Evolutionary conservation across 2,888 invertebrate species (phyloP).

Genomic region (Sceliomorpha sp.): DNA sequence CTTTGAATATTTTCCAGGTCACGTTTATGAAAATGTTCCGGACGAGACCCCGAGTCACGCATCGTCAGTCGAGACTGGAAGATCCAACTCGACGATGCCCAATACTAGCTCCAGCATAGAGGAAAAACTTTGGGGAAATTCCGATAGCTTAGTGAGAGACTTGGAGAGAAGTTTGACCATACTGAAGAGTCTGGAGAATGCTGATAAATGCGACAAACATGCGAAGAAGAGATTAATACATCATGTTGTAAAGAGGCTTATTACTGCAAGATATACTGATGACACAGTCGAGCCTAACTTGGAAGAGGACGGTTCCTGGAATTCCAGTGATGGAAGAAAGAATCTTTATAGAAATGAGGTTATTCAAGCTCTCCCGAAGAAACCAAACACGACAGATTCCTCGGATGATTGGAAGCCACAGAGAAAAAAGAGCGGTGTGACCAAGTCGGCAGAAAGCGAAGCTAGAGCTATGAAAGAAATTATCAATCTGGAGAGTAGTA

Average conservation of each 20-base stretch:
- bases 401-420: constrained; percentile 73
- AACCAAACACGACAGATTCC: constrained; percentile 72
- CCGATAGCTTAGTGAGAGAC: constrained; percentile 82
- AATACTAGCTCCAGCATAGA: constrained; percentile 73
- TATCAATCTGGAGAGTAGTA: constrained; percentile 68
- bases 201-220: constrained; percentile 83
- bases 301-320: constrained; percentile 79
- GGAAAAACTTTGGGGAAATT: constrained; percentile 77
- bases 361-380: constrained; percentile 72
- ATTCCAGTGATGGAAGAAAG: constrained; percentile 75
- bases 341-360: constrained; percentile 75
- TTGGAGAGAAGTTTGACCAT: constrained; percentile 84
- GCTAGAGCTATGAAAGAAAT: constrained; percentile 61
- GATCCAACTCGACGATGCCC: constrained; percentile 75
- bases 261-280: constrained; percentile 83
- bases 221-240: constrained; percentile 85
- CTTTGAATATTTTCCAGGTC: constrained; percentile 84
- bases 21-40: constrained; percentile 82
- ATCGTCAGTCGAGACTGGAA: constrained; percentile 71
- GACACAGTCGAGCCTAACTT: constrained; percentile 80
- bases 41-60: constrained; percentile 69
- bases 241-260: constrained; percentile 84
- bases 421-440: constrained; percentile 57
- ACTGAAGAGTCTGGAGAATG: constrained; percentile 83
- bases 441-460: constrained; percentile 59